These are phyloP conservation scores for Aurelia aurita complex sp. Pacific DNA, from an alignment of 30 jellyfish, hydroid and myxozoan genomes.

Conservation along the genomic window DNA sequence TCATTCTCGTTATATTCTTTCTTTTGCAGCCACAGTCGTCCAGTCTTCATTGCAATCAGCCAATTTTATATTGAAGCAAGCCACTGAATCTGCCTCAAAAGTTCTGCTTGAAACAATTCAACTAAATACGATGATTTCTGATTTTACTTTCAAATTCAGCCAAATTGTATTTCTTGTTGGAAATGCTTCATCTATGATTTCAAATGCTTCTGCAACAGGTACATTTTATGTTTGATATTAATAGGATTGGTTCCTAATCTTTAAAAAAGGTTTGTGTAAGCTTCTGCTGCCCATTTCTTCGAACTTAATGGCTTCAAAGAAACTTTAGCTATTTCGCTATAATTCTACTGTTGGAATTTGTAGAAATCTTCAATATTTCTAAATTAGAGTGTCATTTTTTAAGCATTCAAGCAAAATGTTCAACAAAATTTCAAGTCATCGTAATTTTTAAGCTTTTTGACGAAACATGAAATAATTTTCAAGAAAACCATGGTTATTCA, in stretches of 20 bases:
- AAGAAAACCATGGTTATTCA: no score
- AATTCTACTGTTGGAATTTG: no score
- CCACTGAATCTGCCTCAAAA: slow-evolving; percentile 70
- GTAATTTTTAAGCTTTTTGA: no score
- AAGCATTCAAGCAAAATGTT: no score
- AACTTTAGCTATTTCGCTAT: no score
- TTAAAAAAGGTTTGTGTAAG: no score
- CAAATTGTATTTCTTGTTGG: slow-evolving; percentile 70
- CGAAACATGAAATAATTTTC: no score
- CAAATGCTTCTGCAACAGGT: slow-evolving; percentile 81
- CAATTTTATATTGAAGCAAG: slow-evolving; percentile 69
- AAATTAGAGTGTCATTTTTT: no score
- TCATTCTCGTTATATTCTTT: background rate
- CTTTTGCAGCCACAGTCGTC: slow-evolving; percentile 75
- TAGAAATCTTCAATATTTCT: no score
- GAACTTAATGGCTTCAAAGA: no score
- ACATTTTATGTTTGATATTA: background rate
- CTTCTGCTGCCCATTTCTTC: no score
- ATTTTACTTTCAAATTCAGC: slow-evolving; percentile 58
- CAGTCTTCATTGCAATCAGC: slow-evolving; percentile 93
- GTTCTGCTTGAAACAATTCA: slow-evolving; percentile 63
- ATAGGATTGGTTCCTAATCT: background rate
- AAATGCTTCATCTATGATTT: slow-evolving; percentile 60
- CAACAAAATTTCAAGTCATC: no score
- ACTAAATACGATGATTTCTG: slow-evolving; percentile 57